phyloP scores from a whole-genome alignment of 2,888 invertebrate genomes.

The Nematopogon swammerdamellus region DNA sequence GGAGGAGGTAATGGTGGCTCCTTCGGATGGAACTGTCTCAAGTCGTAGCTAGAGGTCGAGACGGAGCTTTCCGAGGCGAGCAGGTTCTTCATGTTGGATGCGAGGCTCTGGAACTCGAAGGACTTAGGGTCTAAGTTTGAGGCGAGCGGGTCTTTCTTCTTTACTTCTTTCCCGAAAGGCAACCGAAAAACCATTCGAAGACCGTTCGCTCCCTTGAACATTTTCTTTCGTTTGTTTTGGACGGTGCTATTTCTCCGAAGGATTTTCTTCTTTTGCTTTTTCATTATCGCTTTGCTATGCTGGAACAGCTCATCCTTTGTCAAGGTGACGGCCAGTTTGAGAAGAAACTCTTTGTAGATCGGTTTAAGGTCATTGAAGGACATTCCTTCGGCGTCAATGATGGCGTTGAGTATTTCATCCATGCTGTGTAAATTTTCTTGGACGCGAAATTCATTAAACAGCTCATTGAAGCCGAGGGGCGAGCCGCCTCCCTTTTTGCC shows the following conservation, averaged over 20 bases:
- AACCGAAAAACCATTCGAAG: slow-evolving; percentile 63
- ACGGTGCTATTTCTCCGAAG: slow-evolving; percentile 53
- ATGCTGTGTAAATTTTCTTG: slow-evolving; percentile 86
- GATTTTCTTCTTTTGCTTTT: slow-evolving; percentile 72
- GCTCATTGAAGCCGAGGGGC: slow-evolving; percentile 81
- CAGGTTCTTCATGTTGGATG: slow-evolving; percentile 22
- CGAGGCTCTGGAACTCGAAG: slow-evolving; percentile 21
- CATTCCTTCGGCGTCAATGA: slow-evolving; percentile 90
- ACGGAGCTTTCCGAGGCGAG: slow-evolving; percentile 57
- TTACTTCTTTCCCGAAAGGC: slow-evolving; percentile 47
- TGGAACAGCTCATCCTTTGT: slow-evolving; percentile 92
- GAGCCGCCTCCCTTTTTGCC: slow-evolving; percentile 70
- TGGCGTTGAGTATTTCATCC: slow-evolving; percentile 83
- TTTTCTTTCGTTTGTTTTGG: slow-evolving; percentile 57
- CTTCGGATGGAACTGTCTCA: slow-evolving; percentile 59
- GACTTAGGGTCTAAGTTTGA: slow-evolving; percentile 19
- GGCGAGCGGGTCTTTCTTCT: slow-evolving; percentile 26
- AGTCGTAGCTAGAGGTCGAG: slow-evolving; percentile 60
- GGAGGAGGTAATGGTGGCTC: slow-evolving; percentile 40
- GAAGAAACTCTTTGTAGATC: slow-evolving; percentile 84
- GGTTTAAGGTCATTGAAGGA: slow-evolving; percentile 90
- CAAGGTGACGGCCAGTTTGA: slow-evolving; percentile 82
- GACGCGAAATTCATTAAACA: slow-evolving; percentile 82
- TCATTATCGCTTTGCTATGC: slow-evolving; percentile 86
- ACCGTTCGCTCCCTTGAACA: slow-evolving; percentile 58